Evolutionary conservation across 2,113 vertebrate genomes (phyloP).

Genomic region (Carassius gibelio): DNA sequence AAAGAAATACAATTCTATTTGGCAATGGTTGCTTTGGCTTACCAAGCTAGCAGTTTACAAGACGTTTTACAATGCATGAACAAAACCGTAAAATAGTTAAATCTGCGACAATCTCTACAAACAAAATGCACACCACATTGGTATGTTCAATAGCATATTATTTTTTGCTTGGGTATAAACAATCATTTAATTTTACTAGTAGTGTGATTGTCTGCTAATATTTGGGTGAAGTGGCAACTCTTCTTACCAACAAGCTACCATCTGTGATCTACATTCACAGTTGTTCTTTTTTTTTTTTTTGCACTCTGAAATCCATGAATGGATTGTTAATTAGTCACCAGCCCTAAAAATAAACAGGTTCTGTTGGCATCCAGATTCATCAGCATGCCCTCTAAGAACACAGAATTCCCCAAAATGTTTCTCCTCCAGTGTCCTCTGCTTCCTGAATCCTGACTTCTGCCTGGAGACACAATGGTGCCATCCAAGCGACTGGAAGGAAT

Average conservation of each 20-base stretch:
- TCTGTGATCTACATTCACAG: background rate
- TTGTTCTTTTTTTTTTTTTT: background rate
- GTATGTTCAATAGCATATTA: background rate
- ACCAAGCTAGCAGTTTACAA: background rate
- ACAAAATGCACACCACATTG: background rate
- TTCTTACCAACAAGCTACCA: background rate
- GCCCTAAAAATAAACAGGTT: slow-evolving; percentile 66
- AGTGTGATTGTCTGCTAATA: background rate
- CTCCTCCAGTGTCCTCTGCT: slow-evolving; percentile 45
- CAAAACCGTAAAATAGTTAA: background rate
- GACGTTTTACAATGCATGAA: background rate
- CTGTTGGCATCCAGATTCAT: slow-evolving; percentile 46
- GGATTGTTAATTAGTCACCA: slow-evolving; percentile 51
- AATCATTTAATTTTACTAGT: background rate
- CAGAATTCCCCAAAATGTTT: slow-evolving; percentile 62
- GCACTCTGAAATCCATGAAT: slow-evolving; percentile 11
- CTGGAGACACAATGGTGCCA: slow-evolving; percentile 46
- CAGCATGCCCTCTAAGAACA: slow-evolving; percentile 39
- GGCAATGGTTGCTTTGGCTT: background rate
- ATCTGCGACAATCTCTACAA: background rate
- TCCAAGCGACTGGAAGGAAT: slow-evolving; percentile 3
- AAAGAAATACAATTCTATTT: background rate
- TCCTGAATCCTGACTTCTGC: slow-evolving; percentile 53
- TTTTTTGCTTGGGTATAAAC: background rate
- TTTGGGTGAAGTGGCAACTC: background rate